Percentiles rank a stretch among this genome's conserved stretches.
phyloP scores from a whole-genome alignment of 30 jellyfish, hydroid and myxozoan species.

The Pseudorhiza aurosa region DNA sequence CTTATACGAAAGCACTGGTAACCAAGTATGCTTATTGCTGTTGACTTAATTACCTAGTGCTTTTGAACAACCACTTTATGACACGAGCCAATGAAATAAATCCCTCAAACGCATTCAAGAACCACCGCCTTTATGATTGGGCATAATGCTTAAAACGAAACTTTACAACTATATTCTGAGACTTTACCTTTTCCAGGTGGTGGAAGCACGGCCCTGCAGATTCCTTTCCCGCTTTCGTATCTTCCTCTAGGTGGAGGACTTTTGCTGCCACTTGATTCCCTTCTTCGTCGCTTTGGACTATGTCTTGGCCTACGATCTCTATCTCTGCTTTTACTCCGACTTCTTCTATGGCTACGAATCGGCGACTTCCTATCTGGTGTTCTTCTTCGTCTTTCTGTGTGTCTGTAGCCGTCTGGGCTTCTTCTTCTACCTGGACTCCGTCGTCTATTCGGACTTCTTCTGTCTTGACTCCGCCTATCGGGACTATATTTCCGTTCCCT shows the following conservation, averaged over 20 bases:
- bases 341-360: conserved; percentile 39
- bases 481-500: conserved; percentile 28
- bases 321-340: conserved; percentile 69
- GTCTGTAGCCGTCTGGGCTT: conserved; percentile 43
- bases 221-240: conserved; percentile 73
- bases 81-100: not conserved
- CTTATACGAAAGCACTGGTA: too few relatives aligned
- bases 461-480: conserved; percentile 40
- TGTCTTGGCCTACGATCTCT: conserved; percentile 32
- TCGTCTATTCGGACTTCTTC: conserved; percentile 43
- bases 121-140: too few relatives aligned
- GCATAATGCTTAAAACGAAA: not conserved
- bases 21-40: too few relatives aligned
- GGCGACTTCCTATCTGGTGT: conserved; percentile 59
- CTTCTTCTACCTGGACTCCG: conserved; percentile 26
- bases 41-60: too few relatives aligned
- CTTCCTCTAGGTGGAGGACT: conserved; percentile 79
- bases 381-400: conserved; percentile 23
- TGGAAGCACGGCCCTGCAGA: conserved; percentile 89
- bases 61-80: too few relatives aligned
- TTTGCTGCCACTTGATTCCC: conserved; percentile 67
- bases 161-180: not conserved
- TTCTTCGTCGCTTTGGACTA: conserved; percentile 62
- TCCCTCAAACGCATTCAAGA: not conserved
- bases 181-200: conserved; percentile 67